phyloP scores from a whole-genome alignment of 1,140 invertebrate species.

The Bombus ignitus region DNA sequence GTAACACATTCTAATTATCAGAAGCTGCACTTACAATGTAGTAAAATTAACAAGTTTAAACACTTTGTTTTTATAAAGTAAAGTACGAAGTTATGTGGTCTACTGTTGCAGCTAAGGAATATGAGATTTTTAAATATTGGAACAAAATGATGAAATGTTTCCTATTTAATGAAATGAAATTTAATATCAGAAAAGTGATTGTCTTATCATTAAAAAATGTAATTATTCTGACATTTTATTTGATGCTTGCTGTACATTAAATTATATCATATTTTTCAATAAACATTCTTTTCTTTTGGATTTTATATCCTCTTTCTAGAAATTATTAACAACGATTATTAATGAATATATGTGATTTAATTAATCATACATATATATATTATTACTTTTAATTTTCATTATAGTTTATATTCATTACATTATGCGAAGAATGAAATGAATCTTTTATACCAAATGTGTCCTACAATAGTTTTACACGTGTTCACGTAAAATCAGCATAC shows the following conservation, averaged over 20 bases:
- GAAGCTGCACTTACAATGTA: not conserved
- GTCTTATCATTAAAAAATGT: no score
- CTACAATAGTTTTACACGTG: not conserved
- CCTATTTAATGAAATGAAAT: not conserved
- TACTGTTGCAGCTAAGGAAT: no score
- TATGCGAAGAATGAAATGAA: not conserved
- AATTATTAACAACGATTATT: no score
- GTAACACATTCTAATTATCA: not conserved
- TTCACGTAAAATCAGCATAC: not conserved
- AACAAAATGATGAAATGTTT: no score
- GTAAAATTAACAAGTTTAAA: not conserved
- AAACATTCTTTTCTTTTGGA: not conserved
- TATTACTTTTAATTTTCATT: not conserved
- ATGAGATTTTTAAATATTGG: no score
- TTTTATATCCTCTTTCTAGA: no score
- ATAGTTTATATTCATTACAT: not conserved
- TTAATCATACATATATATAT: not conserved
- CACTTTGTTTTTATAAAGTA: not conserved
- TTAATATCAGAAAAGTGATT: not conserved
- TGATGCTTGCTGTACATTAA: not conserved
- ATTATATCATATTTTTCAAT: not conserved
- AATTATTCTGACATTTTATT: no score
- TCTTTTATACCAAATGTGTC: not conserved
- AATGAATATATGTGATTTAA: not conserved
- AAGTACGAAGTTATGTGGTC: no score